Conservation (phyloP, 2,888 invertebrate genomes). For the Drosophila antonietae region DNA sequence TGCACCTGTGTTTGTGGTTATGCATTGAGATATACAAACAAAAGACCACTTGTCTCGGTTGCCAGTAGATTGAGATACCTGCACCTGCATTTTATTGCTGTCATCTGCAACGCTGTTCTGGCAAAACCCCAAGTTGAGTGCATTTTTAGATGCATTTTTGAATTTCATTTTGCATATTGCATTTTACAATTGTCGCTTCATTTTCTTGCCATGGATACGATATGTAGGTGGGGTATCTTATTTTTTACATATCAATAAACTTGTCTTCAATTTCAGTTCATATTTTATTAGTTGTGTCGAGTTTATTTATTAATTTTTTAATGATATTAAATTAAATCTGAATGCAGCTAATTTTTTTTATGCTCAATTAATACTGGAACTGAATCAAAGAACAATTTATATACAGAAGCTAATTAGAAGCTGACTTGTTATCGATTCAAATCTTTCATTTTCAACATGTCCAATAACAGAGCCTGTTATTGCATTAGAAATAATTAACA, state of each 20-base stretch:
- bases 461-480: not conserved
- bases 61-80: constrained; percentile 30
- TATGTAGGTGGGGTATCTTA: not conserved
- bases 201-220: not conserved
- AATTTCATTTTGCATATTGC: constrained; percentile 42
- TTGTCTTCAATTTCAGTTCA: not conserved
- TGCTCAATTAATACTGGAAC: not conserved
- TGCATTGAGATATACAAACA: constrained; percentile 12
- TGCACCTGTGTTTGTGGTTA: constrained; percentile 37
- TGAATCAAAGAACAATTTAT: not conserved
- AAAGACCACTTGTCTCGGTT: constrained; percentile 43
- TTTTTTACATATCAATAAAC: not conserved
- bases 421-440: not conserved
- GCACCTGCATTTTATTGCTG: constrained; percentile 79
- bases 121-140: constrained; percentile 47
- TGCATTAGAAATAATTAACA: not conserved
- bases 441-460: too few relatives aligned
- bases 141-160: constrained; percentile 64
- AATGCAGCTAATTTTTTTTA: too few relatives aligned
- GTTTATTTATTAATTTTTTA: too few relatives aligned
- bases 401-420: not conserved
- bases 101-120: constrained; percentile 62
- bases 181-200: constrained; percentile 49
- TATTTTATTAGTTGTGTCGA: too few relatives aligned
- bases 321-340: too few relatives aligned